Evolutionary conservation across 2,113 vertebrate genomes (phyloP).

Genomic region (Heptranchias perlo): DNA sequence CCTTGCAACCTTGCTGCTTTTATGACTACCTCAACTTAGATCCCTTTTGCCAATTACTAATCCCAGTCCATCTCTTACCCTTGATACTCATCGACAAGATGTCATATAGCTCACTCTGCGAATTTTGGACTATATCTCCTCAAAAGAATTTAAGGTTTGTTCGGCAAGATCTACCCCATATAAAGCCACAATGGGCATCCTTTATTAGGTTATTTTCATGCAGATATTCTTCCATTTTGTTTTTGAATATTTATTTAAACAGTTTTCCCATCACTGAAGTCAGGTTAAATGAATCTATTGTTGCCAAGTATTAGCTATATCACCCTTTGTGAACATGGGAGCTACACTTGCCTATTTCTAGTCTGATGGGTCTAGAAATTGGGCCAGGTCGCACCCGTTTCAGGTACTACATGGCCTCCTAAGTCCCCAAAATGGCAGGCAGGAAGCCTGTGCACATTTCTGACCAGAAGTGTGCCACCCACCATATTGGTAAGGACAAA

Average conservation of each 20-base stretch:
- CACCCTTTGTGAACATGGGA: background rate
- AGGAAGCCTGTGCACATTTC: background rate
- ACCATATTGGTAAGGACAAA: background rate
- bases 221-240: background rate
- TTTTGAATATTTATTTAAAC: background rate
- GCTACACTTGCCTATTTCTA: background rate
- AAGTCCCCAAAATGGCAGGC: background rate
- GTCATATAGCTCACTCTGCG: no score
- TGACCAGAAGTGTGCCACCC: background rate
- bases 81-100: no score
- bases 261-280: background rate
- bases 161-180: no score
- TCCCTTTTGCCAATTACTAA: no score
- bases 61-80: no score
- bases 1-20: no score
- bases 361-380: background rate
- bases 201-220: background rate
- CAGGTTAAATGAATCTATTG: background rate
- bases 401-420: background rate
- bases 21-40: no score
- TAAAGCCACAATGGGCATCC: no score
- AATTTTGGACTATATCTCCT: no score
- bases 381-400: background rate
- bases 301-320: background rate
- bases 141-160: no score